phyloP scores from a whole-genome alignment of 2,797 vertebrate genomes.

The Anas bahamensis region DNA sequence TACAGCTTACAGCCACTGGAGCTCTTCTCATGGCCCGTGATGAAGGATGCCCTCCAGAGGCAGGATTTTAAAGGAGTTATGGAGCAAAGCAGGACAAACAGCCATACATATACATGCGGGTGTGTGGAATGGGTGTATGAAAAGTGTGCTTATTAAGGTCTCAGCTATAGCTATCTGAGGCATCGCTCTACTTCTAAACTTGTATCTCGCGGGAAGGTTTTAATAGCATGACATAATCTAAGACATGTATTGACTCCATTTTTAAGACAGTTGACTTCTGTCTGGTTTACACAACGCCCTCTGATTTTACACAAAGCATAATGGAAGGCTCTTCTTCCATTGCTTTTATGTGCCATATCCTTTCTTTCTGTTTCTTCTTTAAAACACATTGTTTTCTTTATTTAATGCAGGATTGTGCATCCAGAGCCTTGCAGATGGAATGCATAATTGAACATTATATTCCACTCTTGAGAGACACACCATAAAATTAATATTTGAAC shows the following conservation, averaged over 20 bases:
- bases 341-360: conserved; percentile 33
- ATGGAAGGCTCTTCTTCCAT: conserved; percentile 30
- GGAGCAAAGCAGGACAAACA: neutral
- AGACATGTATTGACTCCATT: neutral
- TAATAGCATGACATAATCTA: conserved; percentile 22
- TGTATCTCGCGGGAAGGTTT: neutral
- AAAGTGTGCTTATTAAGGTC: neutral
- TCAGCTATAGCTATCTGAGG: neutral
- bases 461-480: conserved; percentile 48
- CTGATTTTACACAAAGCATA: conserved; percentile 24
- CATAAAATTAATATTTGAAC: conserved; percentile 71
- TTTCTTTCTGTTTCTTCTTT: conserved; percentile 55
- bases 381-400: conserved; percentile 35
- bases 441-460: conserved; percentile 59
- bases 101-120: neutral
- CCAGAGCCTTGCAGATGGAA: conserved; percentile 64
- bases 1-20: neutral
- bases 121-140: neutral
- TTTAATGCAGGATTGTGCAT: conserved; percentile 37
- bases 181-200: neutral
- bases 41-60: neutral
- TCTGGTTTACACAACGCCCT: neutral
- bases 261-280: conserved; percentile 34
- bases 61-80: neutral
- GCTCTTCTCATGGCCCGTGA: neutral